These are phyloP conservation scores for Thymelicus lineola DNA, from an alignment of 2,888 invertebrate species.

Conservation along the genomic window DNA sequence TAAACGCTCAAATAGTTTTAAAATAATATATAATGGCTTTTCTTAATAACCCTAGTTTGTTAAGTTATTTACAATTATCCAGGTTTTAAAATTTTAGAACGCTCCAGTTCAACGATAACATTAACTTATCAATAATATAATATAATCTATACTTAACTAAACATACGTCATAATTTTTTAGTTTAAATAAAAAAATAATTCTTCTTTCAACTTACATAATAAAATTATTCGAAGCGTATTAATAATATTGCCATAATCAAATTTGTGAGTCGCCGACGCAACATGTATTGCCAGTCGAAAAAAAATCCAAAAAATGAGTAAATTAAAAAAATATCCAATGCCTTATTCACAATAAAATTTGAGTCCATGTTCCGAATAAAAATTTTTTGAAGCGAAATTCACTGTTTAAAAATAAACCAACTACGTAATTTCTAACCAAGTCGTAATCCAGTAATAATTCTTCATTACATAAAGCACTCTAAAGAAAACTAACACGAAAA, in stretches of 20 bases:
- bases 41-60: neutral
- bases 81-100: neutral
- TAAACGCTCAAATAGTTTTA: conserved; percentile 1
- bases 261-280: conserved; percentile 8
- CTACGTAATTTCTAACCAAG: too few species aligned
- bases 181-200: conserved; percentile 43
- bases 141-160: conserved; percentile 41
- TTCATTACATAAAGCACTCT: too few species aligned
- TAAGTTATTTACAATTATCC: neutral
- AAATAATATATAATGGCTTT: too few species aligned
- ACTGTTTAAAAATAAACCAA: too few species aligned
- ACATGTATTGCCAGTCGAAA: conserved; percentile 17
- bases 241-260: conserved; percentile 45
- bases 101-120: conserved; percentile 13
- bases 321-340: too few species aligned
- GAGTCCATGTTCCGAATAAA: too few species aligned
- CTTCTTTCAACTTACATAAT: conserved; percentile 43
- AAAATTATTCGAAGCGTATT: conserved; percentile 47
- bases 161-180: conserved; percentile 44
- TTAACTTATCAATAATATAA: conserved; percentile 9
- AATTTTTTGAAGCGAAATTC: too few species aligned
- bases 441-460: too few species aligned
- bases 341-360: too few species aligned
- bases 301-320: neutral
- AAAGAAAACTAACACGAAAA: too few species aligned